phyloP scores from a whole-genome alignment of 2,113 vertebrate genomes.

The Saccopteryx leptura region DNA sequence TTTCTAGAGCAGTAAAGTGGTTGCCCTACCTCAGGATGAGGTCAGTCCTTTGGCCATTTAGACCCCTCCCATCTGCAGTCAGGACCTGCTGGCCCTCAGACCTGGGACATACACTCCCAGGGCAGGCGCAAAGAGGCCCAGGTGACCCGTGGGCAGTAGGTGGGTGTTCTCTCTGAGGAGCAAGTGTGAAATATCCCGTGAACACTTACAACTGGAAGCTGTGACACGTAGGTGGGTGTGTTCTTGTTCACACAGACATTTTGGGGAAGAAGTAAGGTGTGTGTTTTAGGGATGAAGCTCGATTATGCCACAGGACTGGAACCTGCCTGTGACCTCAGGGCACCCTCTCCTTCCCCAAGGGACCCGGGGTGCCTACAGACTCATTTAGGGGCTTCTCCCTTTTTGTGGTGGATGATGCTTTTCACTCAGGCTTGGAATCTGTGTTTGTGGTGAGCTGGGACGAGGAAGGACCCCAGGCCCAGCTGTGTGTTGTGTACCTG shows the following conservation, averaged over 20 bases:
- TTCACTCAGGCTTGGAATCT: background rate
- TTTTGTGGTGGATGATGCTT: background rate
- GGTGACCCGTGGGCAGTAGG: background rate
- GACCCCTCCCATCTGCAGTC: background rate
- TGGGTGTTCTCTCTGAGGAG: rapidly evolving
- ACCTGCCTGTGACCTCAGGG: background rate
- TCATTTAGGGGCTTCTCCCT: background rate
- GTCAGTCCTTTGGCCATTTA: background rate
- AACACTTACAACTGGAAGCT: background rate
- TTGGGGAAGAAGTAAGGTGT: too few relatives aligned
- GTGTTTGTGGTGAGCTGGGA: too few relatives aligned
- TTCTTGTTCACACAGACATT: too few relatives aligned
- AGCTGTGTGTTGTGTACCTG: background rate
- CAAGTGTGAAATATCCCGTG: background rate
- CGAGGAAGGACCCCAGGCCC: too few relatives aligned
- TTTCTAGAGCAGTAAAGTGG: too few relatives aligned
- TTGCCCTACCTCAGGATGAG: background rate
- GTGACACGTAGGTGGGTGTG: too few relatives aligned
- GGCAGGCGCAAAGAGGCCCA: background rate
- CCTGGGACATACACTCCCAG: background rate
- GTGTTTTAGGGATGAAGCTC: background rate
- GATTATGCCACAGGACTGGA: background rate
- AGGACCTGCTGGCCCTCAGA: background rate
- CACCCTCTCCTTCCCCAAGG: background rate
- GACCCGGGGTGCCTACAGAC: background rate